Evolutionary conservation across 2,888 invertebrate species (phyloP), one percentile per base, ranked within the genome.

Genomic region (Heliconius aoede): DNA sequence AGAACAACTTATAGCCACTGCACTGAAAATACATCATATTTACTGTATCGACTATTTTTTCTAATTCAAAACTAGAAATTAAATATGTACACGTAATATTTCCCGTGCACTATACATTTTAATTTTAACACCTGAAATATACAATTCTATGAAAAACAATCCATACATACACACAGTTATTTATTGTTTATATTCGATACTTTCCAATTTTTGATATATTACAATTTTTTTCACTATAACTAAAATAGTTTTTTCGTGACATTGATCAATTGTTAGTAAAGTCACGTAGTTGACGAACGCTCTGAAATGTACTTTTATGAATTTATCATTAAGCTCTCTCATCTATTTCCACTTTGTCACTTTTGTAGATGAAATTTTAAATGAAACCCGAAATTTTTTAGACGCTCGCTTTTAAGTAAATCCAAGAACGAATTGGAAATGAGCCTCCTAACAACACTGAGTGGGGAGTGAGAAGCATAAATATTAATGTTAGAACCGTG

Each of bases 381-480:
- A 86, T 86, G 87, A 81, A 82, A 86, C 87, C 88, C 85, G 11
- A 65, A 86, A 88, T 90, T 89, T 90, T 90, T 90, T 88, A 89
- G 87, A 83, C 84, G 84, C 82, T 85, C 84, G 86, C 90, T 90
- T 89, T 90, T 89, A 89, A 89, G 88, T 86, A 86, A 86, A 81
- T 87, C 87, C 86, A 87, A 88, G 89, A 89, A 89, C 91, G 91
- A 93, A 93, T 93, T 90, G 91, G 21, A 90, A 93, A 93, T 91
- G 87, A 91, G 92, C 90, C 89, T n/a, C 86, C 89, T 87, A 89
- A 88, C 89, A 86, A 83, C 87, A 89, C 87, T 87, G 89, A 90
- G 89, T 90, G 84, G 86, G 86, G 88, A 88, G 86, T 86, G 88
- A 88, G 88, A 87, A 89, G 88, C 89, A 91, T 92, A 90, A 92